Percentiles rank a stretch among this genome's conserved stretches.
phyloP scores from a whole-genome alignment of 2,113 vertebrate species.

The Aldabrachelys gigantea region DNA sequence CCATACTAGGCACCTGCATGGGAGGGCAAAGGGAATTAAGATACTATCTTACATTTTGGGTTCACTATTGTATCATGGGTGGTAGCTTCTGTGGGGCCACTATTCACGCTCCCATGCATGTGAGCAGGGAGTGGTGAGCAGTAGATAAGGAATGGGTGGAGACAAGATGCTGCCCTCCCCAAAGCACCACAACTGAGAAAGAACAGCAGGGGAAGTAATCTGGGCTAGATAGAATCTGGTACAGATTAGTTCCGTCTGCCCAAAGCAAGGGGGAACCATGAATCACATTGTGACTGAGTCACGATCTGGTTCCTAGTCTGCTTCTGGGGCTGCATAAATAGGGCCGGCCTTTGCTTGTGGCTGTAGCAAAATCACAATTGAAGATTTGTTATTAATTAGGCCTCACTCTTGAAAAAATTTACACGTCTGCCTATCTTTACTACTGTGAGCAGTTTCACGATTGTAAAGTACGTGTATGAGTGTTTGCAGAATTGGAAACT shows the following conservation, averaged over 20 bases:
- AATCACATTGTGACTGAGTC: accelerated
- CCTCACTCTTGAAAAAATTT: neutral
- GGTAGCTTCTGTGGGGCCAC: neutral
- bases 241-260: neutral
- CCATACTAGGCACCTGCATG: neutral
- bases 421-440: neutral
- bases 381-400: neutral
- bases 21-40: neutral
- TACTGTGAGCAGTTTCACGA: neutral
- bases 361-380: neutral
- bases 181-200: accelerated
- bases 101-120: accelerated
- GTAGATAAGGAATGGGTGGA: neutral
- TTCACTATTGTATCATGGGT: neutral
- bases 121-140: neutral
- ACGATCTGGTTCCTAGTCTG: neutral
- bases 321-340: neutral
- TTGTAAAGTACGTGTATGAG: neutral
- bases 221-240: accelerated
- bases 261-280: accelerated
- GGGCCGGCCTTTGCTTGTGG: neutral
- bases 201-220: accelerated
- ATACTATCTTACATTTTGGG: neutral
- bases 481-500: neutral
- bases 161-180: accelerated